Base-by-base conservation (phyloP, 2,113 vertebrate species). In the Chionis minor region DNA sequence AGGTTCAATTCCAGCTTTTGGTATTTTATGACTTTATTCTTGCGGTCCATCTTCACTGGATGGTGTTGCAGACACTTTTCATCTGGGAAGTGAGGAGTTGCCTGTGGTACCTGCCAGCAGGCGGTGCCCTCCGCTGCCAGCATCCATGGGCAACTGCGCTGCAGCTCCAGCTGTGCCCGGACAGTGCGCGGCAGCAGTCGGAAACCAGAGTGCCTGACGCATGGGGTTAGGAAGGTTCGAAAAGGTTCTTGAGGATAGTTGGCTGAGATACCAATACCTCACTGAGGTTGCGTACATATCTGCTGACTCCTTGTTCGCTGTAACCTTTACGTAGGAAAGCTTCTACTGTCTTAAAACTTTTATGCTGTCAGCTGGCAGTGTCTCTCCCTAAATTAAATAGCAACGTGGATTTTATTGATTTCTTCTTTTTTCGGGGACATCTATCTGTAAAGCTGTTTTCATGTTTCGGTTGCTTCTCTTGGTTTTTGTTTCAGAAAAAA, bases 131-230 rank as follows among this genome's bases (percentile, higher is more conserved):
- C 49, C 49, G 9, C 67, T 59, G 72, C 27, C 52, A 30, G 30
- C 66, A 66, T 6, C 35, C 24, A 23, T 51, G 49, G 71, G 26
- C 33, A 56, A 4, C 3, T 2, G 58, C 61, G 55, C 47, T 82
- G 70, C 28, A n/a, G 2, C 23, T 78, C 74, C 56, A 24, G 33
- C 56, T 56, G 18, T 55, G 74, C 52, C 45, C 2, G 9, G 70
- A 32, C 59, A 35, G 49, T 0, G 1, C 16, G 24, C 1, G 4
- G n/a, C 44, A 45, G 65, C 59, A 40, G 51, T 40, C 2, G 2
- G 82, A 15, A 58, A n/a, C 55, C 32, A 2, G 44, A 10, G n/a
- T 4, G 45, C 66, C 67, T 19, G 40, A 15, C 1, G 1, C 2
- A 0, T 0, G 5, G 28, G 62, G 5, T 9, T 45, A 9, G n/a